Evolutionary conservation across 2,797 vertebrate genomes (phyloP), one percentile per base, ranked within the genome.

Genomic region (Danio jaintianensis): DNA sequence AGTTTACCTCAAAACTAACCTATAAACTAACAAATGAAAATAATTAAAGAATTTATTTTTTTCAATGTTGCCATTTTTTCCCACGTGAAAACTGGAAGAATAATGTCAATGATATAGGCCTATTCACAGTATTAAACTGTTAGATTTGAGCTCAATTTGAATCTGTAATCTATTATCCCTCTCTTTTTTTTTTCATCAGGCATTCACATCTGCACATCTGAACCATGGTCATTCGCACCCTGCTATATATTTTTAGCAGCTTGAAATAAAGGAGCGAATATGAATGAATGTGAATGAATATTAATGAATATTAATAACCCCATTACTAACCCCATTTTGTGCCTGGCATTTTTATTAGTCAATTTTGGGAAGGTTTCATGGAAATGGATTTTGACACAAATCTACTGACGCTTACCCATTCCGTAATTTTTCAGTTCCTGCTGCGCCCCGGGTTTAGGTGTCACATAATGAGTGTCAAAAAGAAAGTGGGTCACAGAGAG

Each of bases 281-380:
- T 76, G 38, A 85, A 85, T 87, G 77, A 78, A 73, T 82, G 45
- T 53, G 20, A 80, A 84, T 84, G 74, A 80, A 74, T 82, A 42
- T 71, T 22, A 84, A 85, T 86, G 75, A 82, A 85, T 82, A 84
- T 85, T 82, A 85, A 87, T 84, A 81, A 81, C 78, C 80, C 84
- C 52, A 87, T 85, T 84, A 83, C 78, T 79, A 77, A 77, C 69
- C 75, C 70, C 56, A 71, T 83, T 85, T 79, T 69, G 68, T 71
- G 70, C 15, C 84, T 84, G 82, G 81, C 80, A 81, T 81, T 84
- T 87, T 84, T 85, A 85, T 87, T 83, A 84, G 78, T 73, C 82
- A 61, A 84, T 85, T 77, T 85, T 75, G 63, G 68, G 29, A 71
- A 82, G 78, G 75, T 76, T 86, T 81, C 67, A 79, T 66, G 71